Evolutionary conservation across 2,113 vertebrate genomes (phyloP).

Genomic region (Epinephelus cyanopodus): DNA sequence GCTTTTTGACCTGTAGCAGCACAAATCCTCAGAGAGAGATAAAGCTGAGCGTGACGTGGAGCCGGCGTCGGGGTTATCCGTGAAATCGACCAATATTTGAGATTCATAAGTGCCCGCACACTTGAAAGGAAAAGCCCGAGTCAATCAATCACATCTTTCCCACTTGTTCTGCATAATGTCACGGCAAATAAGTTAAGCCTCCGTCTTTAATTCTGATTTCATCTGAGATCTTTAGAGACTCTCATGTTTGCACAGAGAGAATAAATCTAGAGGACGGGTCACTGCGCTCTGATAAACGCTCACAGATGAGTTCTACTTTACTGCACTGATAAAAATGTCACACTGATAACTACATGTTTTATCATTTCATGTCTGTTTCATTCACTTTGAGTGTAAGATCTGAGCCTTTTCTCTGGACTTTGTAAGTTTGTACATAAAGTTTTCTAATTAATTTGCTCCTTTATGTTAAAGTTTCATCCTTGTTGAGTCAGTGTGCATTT

Average conservation of each 20-base stretch:
- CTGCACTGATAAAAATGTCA: neutral
- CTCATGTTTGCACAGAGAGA: constrained; percentile 1
- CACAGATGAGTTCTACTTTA: neutral
- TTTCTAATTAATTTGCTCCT: no score
- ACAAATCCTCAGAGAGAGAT: constrained; percentile 33
- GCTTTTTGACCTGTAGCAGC: constrained; percentile 43
- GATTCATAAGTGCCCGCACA: constrained; percentile 50
- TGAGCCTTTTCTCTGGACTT: no score
- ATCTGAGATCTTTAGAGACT: constrained; percentile 43
- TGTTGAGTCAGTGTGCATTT: no score
- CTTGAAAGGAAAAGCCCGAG: constrained; percentile 58
- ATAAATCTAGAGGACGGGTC: constrained; percentile 14
- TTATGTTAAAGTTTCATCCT: no score
- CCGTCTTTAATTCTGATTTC: constrained; percentile 46
- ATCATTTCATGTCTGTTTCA: neutral
- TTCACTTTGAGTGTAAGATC: neutral
- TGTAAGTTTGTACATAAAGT: no score
- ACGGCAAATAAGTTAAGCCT: constrained; percentile 54
- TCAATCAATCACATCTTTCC: constrained; percentile 50
- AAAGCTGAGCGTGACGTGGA: constrained; percentile 30
- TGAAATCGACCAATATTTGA: constrained; percentile 70
- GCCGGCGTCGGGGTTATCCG: constrained; percentile 22
- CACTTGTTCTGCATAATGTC: constrained; percentile 57
- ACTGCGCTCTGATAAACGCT: neutral
- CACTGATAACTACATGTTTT: neutral